phyloP scores from a whole-genome alignment of 2,113 vertebrate genomes.

The Myotis lucifugus region DNA sequence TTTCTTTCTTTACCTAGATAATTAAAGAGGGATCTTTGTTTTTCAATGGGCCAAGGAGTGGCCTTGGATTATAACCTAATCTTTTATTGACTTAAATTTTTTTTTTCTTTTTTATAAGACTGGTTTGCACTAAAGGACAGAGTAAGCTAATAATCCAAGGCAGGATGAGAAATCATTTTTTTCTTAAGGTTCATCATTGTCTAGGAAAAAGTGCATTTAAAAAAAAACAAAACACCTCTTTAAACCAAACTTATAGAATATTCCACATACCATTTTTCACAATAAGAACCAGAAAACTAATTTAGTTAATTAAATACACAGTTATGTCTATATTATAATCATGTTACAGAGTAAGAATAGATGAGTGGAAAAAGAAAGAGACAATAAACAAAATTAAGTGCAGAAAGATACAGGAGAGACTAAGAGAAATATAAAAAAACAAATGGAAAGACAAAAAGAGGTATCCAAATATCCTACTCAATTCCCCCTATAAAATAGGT shows the following conservation, averaged over 20 bases:
- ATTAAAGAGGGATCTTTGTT: slow-evolving; percentile 24
- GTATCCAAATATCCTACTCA: not conserved
- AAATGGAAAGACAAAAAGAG: slow-evolving; percentile 9
- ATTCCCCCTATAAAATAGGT: not conserved
- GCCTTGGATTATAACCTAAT: not conserved
- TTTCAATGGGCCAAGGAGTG: not conserved
- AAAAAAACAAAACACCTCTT: not conserved
- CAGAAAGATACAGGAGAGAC: not conserved
- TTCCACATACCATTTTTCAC: not conserved
- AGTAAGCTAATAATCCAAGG: not conserved
- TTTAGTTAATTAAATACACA: not conserved
- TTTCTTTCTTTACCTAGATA: not conserved
- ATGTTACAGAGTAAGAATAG: not conserved
- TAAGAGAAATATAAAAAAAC: not conserved
- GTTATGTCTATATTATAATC: slow-evolving; percentile 23
- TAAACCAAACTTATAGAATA: not conserved
- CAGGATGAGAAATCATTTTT: slow-evolving; percentile 44
- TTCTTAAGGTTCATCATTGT: not conserved
- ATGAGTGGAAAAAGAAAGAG: not conserved
- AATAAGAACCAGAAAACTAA: not conserved
- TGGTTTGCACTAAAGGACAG: not conserved
- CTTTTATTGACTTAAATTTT: not conserved
- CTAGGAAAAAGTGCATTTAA: not conserved
- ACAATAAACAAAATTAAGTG: not conserved
- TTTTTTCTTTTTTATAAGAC: not conserved